A percentile compares a stretch with the other conserved stretches of the same genome.
These are phyloP conservation scores for Eupithecia insigniata DNA, from an alignment of 2,888 invertebrate species.

Conservation along the genomic window DNA sequence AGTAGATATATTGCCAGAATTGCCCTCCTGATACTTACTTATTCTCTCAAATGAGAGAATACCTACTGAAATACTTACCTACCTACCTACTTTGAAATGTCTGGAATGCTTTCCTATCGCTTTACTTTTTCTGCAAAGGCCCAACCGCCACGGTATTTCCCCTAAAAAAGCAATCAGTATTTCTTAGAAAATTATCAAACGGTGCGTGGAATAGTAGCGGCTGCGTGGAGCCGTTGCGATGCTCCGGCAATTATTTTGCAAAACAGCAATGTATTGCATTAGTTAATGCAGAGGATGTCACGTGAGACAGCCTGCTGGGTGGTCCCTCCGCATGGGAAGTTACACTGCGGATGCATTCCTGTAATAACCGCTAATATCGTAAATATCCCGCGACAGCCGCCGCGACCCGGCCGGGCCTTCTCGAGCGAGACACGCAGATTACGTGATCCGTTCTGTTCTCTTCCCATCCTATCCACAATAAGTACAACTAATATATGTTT, in stretches of 20 bases:
- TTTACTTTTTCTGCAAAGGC: neutral
- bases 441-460: neutral
- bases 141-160: neutral
- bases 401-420: neutral
- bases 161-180: neutral
- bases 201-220: neutral
- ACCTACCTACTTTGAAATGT: neutral
- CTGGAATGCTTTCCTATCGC: neutral
- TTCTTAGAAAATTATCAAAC: neutral
- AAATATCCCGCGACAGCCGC: neutral
- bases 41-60: neutral
- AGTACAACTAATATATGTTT: neutral
- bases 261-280: neutral
- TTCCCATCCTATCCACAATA: neutral
- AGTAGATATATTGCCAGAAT: no score
- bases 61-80: neutral
- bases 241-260: neutral
- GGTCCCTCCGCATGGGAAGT: neutral
- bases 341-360: neutral
- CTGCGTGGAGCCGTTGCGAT: neutral
- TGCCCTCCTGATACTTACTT: no score
- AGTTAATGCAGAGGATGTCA: neutral
- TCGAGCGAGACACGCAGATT: neutral
- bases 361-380: slow-evolving; percentile 7
- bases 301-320: neutral